Conservation (phyloP, 2,888 invertebrate genomes). For the Apomyelois bistriatella region DNA sequence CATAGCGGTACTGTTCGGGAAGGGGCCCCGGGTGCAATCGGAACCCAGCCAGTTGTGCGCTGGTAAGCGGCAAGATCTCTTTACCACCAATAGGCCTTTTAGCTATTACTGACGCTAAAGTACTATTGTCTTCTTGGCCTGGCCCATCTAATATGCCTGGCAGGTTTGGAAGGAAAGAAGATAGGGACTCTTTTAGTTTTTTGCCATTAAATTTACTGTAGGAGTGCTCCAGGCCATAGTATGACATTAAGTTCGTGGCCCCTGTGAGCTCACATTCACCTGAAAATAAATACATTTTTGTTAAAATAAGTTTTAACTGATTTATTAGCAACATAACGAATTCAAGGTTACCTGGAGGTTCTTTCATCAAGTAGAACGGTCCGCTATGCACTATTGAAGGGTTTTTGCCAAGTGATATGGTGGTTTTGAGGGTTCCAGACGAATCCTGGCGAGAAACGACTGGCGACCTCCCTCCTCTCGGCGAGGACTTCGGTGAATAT, state of each 20-base stretch:
- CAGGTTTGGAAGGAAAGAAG: constrained; percentile 95
- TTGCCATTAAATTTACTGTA: constrained; percentile 99
- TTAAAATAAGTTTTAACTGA: background rate
- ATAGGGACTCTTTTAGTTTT: constrained; percentile 95
- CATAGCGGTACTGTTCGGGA: constrained; percentile 96
- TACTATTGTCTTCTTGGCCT: constrained; percentile 91
- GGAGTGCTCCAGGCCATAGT: constrained; percentile 97
- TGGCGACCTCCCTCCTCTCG: constrained; percentile 95
- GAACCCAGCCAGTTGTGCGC: constrained; percentile 95
- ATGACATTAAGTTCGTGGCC: constrained; percentile 97
- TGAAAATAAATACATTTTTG: constrained; percentile 47
- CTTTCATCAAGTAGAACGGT: constrained; percentile 98
- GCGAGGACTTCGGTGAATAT: constrained; percentile 97
- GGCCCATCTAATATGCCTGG: constrained; percentile 98
- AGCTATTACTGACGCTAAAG: constrained; percentile 95
- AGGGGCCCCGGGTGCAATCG: constrained; percentile 97
- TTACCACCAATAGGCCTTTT: constrained; percentile 95
- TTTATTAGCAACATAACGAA: background rate
- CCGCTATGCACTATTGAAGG: constrained; percentile 98
- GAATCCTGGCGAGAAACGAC: constrained; percentile 98
- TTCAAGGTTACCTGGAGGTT: constrained; percentile 88
- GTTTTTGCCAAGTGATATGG: constrained; percentile 97
- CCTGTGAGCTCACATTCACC: constrained; percentile 96
- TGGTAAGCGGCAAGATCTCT: constrained; percentile 91
- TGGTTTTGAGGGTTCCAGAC: constrained; percentile 97